Conservation (phyloP, 1,140 invertebrate species). For the Hyposmocoma kahamanoa region DNA sequence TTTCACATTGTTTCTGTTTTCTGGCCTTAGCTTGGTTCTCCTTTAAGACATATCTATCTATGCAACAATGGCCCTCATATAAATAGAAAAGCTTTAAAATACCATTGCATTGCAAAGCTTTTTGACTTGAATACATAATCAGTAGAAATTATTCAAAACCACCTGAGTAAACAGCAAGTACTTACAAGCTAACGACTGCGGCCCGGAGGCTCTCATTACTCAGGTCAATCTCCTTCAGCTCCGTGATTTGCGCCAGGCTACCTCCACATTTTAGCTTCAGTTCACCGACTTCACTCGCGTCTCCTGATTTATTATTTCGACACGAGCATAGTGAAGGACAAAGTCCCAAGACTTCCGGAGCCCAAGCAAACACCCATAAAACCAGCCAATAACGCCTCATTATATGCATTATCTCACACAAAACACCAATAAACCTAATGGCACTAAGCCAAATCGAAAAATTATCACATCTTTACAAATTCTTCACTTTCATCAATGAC, state of each 20-base stretch:
- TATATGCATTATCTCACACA: conserved; percentile 38
- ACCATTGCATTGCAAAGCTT: no score
- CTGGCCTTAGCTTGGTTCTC: no score
- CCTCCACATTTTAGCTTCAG: conserved; percentile 59
- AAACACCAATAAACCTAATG: conserved; percentile 47
- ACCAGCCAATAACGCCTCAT: conserved; percentile 45
- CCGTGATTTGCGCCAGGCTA: conserved; percentile 49
- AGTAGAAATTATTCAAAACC: background rate
- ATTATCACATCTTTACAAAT: conserved; percentile 64
- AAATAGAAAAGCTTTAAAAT: no score
- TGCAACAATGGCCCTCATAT: no score
- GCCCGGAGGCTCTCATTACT: conserved; percentile 39
- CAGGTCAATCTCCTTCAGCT: conserved; percentile 64
- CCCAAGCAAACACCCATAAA: conserved; percentile 31
- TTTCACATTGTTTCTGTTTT: no score
- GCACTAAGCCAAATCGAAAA: conserved; percentile 61
- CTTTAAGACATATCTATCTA: no score
- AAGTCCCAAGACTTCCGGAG: conserved; percentile 29
- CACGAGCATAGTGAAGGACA: conserved; percentile 66
- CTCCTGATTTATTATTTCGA: conserved; percentile 43
- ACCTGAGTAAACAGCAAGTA: conserved; percentile 11
- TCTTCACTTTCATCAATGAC: conserved; percentile 39
- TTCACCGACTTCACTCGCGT: conserved; percentile 38
- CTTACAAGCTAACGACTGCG: conserved; percentile 64
- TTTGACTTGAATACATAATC: background rate